A percentile compares a stretch with the other conserved stretches of the same genome.
Evolutionary conservation across 2,797 vertebrate genomes (phyloP).

Genomic region (Cossypha polioptera): DNA sequence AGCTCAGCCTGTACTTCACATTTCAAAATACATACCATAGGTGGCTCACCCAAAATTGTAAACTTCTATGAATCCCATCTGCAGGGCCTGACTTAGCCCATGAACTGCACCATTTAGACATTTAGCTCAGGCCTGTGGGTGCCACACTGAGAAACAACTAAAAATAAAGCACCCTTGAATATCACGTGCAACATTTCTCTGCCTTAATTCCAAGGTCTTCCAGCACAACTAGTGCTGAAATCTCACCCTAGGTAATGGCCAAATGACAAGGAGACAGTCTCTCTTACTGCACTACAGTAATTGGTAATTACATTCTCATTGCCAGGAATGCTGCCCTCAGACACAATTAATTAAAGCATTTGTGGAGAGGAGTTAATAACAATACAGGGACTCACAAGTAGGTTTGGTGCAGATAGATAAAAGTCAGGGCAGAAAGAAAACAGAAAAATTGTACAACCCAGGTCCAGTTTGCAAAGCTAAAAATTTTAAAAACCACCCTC

Average conservation of each 20-base stretch:
- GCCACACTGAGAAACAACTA: neutral
- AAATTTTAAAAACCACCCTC: neutral
- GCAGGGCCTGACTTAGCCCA: neutral
- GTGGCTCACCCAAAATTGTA: neutral
- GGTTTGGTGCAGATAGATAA: neutral
- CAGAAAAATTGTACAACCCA: neutral
- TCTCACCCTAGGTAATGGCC: neutral
- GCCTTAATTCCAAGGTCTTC: neutral
- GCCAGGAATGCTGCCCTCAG: neutral
- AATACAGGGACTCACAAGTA: fast-evolving
- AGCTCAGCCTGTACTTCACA: neutral
- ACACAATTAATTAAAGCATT: neutral
- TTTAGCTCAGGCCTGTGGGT: neutral
- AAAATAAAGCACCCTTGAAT: neutral
- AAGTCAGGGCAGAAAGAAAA: neutral
- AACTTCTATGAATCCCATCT: neutral
- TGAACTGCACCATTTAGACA: neutral
- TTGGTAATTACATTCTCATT: neutral
- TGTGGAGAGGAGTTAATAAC: neutral
- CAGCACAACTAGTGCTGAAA: neutral
- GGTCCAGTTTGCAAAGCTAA: neutral
- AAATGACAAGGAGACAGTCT: neutral
- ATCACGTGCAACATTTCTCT: neutral
- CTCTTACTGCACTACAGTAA: neutral
- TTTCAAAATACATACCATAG: neutral